Evolutionary conservation across 2,113 vertebrate species (phyloP).

Genomic region (Anser cygnoides): DNA sequence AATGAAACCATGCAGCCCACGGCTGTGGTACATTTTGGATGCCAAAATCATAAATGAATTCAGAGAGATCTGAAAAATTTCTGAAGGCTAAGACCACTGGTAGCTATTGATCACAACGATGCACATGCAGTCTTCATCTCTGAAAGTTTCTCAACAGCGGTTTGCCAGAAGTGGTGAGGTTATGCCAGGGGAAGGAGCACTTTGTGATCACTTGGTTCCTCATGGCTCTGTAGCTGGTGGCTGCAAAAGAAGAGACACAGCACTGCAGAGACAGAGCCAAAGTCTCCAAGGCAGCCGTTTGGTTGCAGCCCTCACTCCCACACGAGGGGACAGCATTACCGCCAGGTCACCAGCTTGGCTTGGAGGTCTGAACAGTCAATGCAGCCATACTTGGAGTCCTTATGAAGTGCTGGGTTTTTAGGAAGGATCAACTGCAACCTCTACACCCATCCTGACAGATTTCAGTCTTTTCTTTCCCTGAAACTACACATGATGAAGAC

Average conservation of each 20-base stretch:
- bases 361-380: neutral
- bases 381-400: neutral
- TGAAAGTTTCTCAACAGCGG: conserved; percentile 5
- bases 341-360: neutral
- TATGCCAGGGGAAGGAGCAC: neutral
- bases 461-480: neutral
- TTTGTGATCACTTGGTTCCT: neutral
- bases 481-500: neutral
- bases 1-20: neutral
- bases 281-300: neutral
- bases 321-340: neutral
- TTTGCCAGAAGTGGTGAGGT: neutral
- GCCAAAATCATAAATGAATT: neutral
- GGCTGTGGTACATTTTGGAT: neutral
- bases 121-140: neutral
- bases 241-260: neutral
- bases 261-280: neutral
- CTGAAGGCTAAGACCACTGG: neutral
- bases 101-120: neutral
- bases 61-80: neutral
- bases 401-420: neutral
- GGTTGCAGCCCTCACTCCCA: neutral
- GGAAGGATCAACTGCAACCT: neutral
- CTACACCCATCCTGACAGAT: neutral
- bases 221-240: fast-evolving